Base-by-base conservation (phyloP, 1,140 invertebrate genomes). In the Heliothis subflexa region DNA sequence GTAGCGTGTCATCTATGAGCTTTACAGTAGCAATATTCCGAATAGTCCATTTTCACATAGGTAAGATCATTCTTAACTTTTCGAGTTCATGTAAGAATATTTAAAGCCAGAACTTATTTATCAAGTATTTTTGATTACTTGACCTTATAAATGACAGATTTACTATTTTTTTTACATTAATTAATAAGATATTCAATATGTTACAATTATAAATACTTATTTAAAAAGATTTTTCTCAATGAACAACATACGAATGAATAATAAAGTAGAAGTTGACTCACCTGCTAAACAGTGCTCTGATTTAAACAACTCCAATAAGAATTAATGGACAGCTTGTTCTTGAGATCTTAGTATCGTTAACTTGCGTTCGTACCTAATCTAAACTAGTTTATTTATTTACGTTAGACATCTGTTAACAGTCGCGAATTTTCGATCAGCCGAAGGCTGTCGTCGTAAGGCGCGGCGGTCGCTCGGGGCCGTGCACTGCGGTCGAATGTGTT, bases 401-500 rank as follows among this genome's bases (percentile, higher is more conserved):
- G 82, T 84, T 82, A 83, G 47, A 76, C 25, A 66, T 80, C 62
- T 80, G 73, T 83, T 81, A 81, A 85, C 14, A 80, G 68, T 86
- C 76, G 81, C 80, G 85, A 85, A 83, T 81, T 73, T 90, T 92
- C 88, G 88, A 88, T 88, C 88, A 93, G 91, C 89, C 79, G 78
- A 40, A 71, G 73, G 90, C 91, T 89, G 91, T 90, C 88, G 91
- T 93, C 88, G 89, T 81, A 73, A 79, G 78, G 83, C 82, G 83
- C 85, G 84, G 85, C 88, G 89, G 81, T 88, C 87, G 89, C 78
- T 89, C 86, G 82, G 89, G 87, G 90, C 91, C 87, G 88, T 90
- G 91, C 90, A 94, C 92, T 93, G 91, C 91, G 91, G 92, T 93
- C 91, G 92, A 92, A 91, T 91, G 21, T 59, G 74, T 72, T 82